Evolutionary conservation across 2,888 invertebrate genomes (phyloP).

Genomic region (Pachydiplax longipennis): DNA sequence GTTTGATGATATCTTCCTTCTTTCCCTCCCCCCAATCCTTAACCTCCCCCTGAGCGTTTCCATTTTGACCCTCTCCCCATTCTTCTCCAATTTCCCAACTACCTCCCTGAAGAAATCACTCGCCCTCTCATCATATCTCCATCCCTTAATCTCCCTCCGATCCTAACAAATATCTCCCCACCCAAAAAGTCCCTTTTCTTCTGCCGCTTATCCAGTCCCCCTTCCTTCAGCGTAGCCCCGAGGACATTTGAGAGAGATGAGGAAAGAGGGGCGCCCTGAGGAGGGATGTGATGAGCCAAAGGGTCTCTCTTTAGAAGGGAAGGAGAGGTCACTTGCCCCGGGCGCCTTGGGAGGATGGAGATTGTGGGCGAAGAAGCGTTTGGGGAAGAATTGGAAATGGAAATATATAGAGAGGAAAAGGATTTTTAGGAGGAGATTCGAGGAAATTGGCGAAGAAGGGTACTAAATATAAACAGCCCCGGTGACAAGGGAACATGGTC

Average conservation of each 20-base stretch:
- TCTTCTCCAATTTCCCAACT: background rate
- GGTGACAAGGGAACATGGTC: no score
- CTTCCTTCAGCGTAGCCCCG: background rate
- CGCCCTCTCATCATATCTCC: slow-evolving; percentile 16
- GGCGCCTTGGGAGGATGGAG: background rate
- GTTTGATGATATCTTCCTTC: slow-evolving; percentile 32
- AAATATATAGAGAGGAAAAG: slow-evolving; percentile 9
- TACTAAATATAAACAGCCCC: no score
- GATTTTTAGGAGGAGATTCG: background rate
- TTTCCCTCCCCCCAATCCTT: background rate
- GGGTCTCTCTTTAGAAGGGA: background rate
- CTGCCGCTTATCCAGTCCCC: background rate
- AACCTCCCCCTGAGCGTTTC: background rate
- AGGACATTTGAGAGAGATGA: background rate
- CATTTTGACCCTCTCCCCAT: background rate
- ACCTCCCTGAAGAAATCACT: background rate
- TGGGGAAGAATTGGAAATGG: background rate
- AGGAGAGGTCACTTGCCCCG: background rate
- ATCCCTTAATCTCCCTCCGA: background rate
- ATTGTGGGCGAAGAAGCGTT: no score
- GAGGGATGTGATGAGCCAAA: background rate
- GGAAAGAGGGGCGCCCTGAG: background rate
- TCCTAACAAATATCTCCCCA: background rate
- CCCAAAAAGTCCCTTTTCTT: background rate
- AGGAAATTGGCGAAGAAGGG: background rate